phyloP scores from a whole-genome alignment of 1,140 invertebrate species.

The Coelopa frigida region DNA sequence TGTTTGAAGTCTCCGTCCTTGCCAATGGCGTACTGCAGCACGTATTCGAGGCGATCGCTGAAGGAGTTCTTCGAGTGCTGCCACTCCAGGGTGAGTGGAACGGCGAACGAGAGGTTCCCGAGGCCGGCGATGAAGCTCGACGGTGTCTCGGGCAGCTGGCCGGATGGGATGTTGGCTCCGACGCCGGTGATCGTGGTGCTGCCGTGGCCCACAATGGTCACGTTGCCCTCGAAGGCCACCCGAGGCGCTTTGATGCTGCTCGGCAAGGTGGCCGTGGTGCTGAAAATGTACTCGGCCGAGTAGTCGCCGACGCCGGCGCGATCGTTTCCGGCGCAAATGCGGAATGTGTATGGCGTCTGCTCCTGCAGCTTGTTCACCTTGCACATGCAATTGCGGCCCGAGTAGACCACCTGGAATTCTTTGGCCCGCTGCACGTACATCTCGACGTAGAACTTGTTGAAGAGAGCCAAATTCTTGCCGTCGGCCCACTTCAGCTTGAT shows the following conservation, averaged over 20 bases:
- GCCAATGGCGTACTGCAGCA: slow-evolving; percentile 31
- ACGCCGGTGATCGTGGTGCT: slow-evolving; percentile 37
- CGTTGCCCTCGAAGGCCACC: slow-evolving; percentile 44
- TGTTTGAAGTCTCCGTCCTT: slow-evolving; percentile 15
- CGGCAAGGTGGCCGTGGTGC: slow-evolving; percentile 70
- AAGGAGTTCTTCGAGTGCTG: slow-evolving; percentile 45
- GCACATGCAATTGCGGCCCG: slow-evolving; percentile 64
- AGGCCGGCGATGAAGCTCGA: slow-evolving; percentile 32
- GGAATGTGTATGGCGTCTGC: slow-evolving; percentile 68
- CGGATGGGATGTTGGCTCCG: slow-evolving; percentile 27
- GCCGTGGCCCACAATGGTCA: slow-evolving; percentile 22
- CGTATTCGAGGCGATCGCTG: slow-evolving; percentile 38
- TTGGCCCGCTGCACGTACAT: slow-evolving; percentile 59
- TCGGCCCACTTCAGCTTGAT: slow-evolving; percentile 81
- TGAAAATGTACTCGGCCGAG: slow-evolving; percentile 59
- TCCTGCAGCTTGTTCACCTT: slow-evolving; percentile 77
- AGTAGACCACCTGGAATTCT: slow-evolving; percentile 70
- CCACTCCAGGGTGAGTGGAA: slow-evolving; percentile 51
- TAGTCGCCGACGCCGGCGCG: slow-evolving; percentile 70
- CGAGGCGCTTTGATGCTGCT: slow-evolving; percentile 63
- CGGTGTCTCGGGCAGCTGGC: slow-evolving; percentile 22
- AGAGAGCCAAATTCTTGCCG: slow-evolving; percentile 56
- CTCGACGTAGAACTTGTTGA: slow-evolving; percentile 70
- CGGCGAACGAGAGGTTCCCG: slow-evolving; percentile 21
- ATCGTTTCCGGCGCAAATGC: slow-evolving; percentile 74